phyloP scores from a whole-genome alignment of 2,113 vertebrate genomes.

The Eulacestoma nigropectus region DNA sequence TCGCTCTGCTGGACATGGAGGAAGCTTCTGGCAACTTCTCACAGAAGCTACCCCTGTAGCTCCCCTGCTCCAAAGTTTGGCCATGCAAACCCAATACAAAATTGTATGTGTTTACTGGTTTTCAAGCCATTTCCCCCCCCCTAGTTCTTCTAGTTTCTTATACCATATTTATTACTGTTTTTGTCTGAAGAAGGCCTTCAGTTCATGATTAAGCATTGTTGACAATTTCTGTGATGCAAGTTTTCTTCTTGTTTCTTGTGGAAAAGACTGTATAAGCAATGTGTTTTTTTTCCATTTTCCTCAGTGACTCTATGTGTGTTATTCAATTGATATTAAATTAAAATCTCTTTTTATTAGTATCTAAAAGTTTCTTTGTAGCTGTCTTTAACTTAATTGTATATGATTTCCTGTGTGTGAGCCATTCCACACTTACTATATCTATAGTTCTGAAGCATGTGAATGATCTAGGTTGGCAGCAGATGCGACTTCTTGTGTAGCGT shows the following conservation, averaged over 20 bases:
- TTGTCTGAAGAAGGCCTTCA: neutral
- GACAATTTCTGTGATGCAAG: neutral
- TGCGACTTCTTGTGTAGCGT: accelerated
- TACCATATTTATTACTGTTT: neutral
- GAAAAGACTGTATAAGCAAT: neutral
- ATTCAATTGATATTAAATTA: neutral
- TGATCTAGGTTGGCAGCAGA: neutral
- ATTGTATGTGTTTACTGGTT: neutral
- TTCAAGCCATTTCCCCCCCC: accelerated
- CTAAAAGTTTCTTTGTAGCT: neutral
- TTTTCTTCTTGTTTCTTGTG: neutral
- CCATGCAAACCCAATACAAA: neutral
- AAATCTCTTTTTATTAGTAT: neutral
- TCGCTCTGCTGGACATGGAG: neutral
- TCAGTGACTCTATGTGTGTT: neutral
- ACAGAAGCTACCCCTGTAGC: neutral
- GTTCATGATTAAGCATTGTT: neutral
- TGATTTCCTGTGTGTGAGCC: neutral
- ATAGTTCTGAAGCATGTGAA: neutral
- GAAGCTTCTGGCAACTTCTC: neutral
- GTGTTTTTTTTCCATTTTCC: neutral
- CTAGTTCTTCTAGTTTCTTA: neutral
- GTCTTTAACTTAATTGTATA: neutral
- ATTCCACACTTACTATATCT: neutral
- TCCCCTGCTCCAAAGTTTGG: neutral